Percentiles rank a stretch among this genome's conserved stretches.
Evolutionary conservation across 2,113 vertebrate species (phyloP).

Genomic region (Dryoscopus gambensis): DNA sequence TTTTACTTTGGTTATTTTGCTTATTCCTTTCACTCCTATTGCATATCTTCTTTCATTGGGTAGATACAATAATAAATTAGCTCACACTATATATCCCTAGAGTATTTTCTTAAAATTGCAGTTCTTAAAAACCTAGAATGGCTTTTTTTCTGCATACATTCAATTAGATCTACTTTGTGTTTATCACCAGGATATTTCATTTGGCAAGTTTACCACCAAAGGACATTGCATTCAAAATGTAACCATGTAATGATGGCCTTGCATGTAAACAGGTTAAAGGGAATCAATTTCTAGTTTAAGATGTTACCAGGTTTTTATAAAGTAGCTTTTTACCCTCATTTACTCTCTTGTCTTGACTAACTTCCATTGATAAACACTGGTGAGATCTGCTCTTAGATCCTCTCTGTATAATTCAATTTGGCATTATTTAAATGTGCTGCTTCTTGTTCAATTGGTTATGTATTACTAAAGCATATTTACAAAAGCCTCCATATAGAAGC

Average conservation of each 20-base stretch:
- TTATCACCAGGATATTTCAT: neutral
- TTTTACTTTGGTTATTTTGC: neutral
- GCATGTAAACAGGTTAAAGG: neutral
- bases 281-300: neutral
- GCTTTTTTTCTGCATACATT: neutral
- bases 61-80: neutral
- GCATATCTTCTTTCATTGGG: neutral
- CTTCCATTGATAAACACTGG: neutral
- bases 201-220: neutral
- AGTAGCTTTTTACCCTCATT: neutral
- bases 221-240: neutral
- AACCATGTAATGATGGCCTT: neutral
- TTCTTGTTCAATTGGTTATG: neutral
- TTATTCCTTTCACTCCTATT: neutral
- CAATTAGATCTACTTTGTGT: neutral
- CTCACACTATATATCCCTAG: neutral
- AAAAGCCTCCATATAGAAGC: neutral
- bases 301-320: neutral
- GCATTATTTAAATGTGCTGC: neutral
- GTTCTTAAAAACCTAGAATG: neutral
- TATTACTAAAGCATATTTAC: constrained; percentile 17
- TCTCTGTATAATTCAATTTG: neutral
- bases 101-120: neutral
- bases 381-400: neutral
- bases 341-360: neutral